A percentile compares a stretch with the other conserved stretches of the same genome.
phyloP scores from a whole-genome alignment of 2,113 vertebrate genomes.

The Arizona elegans region DNA sequence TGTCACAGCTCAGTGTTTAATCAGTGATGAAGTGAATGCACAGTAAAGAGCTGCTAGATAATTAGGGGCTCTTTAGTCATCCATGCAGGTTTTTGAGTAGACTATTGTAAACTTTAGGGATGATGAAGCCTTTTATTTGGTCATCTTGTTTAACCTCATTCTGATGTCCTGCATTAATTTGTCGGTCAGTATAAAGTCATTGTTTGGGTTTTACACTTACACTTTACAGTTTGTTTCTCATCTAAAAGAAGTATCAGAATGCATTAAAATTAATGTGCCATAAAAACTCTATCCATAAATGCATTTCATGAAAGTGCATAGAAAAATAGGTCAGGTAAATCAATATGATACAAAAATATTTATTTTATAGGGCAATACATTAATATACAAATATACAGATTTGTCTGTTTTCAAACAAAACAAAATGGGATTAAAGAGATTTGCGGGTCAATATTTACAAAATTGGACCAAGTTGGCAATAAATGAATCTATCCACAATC shows the following conservation, averaged over 20 bases:
- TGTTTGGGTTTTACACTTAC: not conserved
- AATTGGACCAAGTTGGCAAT: not conserved
- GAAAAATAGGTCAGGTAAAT: not conserved
- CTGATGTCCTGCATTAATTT: not conserved
- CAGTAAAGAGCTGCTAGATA: not conserved
- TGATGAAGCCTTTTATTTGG: not conserved
- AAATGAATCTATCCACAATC: not conserved
- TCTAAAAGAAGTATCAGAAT: not conserved
- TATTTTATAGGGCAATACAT: not conserved
- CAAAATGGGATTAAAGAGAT: not conserved
- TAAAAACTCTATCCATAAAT: not conserved
- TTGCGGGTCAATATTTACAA: not conserved
- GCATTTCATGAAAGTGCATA: not conserved
- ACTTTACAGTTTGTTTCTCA: not conserved
- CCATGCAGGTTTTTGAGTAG: not conserved
- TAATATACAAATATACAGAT: not conserved
- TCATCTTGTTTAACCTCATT: not conserved
- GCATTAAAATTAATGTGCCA: not conserved
- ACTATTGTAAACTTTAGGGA: not conserved
- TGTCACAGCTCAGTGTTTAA: not conserved
- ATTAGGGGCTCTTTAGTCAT: not conserved
- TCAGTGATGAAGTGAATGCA: not conserved
- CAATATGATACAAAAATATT: not conserved
- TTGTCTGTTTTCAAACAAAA: not conserved
- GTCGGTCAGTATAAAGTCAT: not conserved